phyloP scores from a whole-genome alignment of 2,797 vertebrate species.

The Loris lydekkerianus region DNA sequence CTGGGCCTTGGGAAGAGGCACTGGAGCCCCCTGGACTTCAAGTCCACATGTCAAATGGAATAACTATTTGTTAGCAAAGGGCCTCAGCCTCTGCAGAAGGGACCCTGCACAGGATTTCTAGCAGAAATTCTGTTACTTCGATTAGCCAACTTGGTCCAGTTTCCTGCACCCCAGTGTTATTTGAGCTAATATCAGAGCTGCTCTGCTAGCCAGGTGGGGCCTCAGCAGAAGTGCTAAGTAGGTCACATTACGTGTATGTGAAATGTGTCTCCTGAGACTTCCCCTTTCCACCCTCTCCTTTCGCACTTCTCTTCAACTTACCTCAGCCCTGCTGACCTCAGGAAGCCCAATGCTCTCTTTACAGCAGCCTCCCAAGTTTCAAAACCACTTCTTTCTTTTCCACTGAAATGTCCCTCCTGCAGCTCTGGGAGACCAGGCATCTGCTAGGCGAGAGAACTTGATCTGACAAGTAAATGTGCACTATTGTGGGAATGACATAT shows the following conservation, averaged over 20 bases:
- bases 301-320: conserved; percentile 8
- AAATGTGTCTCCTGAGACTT: conserved; percentile 48
- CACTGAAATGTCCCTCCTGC: not conserved
- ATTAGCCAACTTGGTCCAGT: too few species aligned
- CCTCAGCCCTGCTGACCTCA: not conserved
- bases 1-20: not conserved
- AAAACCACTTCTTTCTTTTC: not conserved
- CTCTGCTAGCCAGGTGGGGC: not conserved
- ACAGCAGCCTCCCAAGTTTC: not conserved
- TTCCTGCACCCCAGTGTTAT: not conserved
- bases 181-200: not conserved
- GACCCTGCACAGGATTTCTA: not conserved
- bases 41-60: not conserved
- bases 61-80: not conserved
- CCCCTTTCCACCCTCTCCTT: conserved; percentile 30
- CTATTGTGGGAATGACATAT: not conserved
- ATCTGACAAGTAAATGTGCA: conserved; percentile 5
- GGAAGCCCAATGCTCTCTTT: not conserved
- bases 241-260: conserved; percentile 48
- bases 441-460: not conserved
- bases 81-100: not conserved
- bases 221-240: conserved; percentile 53
- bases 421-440: not conserved
- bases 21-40: not conserved
- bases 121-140: not conserved